A percentile compares a stretch with the other conserved stretches of the same genome.
Conservation (phyloP, 2,113 vertebrate species). For the Fukomys damarensis region DNA sequence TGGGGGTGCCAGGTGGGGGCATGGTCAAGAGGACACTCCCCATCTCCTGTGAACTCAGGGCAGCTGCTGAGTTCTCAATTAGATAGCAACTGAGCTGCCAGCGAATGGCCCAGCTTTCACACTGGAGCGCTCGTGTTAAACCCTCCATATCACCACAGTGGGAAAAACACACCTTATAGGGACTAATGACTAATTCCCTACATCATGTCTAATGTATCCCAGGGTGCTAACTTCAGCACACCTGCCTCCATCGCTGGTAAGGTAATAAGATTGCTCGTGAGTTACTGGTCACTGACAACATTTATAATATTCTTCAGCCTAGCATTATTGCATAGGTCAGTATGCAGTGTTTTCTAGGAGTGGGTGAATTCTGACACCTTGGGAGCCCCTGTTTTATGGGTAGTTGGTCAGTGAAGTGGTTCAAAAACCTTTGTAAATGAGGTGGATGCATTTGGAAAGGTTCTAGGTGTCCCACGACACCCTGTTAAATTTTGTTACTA, state of each 20-base stretch:
- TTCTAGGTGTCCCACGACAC: slow-evolving; percentile 75
- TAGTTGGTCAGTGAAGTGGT: slow-evolving; percentile 70
- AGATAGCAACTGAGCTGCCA: slow-evolving; percentile 54
- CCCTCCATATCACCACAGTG: slow-evolving; percentile 66
- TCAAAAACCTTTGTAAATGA: slow-evolving; percentile 70
- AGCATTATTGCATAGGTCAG: slow-evolving; percentile 67
- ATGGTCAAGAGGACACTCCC: slow-evolving; percentile 23
- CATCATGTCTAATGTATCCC: slow-evolving; percentile 82
- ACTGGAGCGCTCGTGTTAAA: slow-evolving; percentile 53
- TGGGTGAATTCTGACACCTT: slow-evolving; percentile 60
- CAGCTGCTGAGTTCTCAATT: slow-evolving; percentile 54
- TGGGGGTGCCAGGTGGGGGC: background rate
- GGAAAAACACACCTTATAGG: slow-evolving; percentile 65
- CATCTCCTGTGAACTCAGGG: background rate
- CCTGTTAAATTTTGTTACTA: slow-evolving; percentile 78
- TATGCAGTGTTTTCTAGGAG: slow-evolving; percentile 12
- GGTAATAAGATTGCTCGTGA: slow-evolving; percentile 78
- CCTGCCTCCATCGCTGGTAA: slow-evolving; percentile 75
- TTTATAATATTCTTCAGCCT: slow-evolving; percentile 76
- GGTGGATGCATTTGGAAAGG: slow-evolving; percentile 72
- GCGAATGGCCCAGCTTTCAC: slow-evolving; percentile 38
- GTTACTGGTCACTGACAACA: slow-evolving; percentile 80
- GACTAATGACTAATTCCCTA: slow-evolving; percentile 81
- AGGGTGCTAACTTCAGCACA: slow-evolving; percentile 80
- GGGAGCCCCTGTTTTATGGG: slow-evolving; percentile 67